Evolutionary conservation across 1,140 invertebrate species (phyloP).

Genomic region (Formica exsecta): DNA sequence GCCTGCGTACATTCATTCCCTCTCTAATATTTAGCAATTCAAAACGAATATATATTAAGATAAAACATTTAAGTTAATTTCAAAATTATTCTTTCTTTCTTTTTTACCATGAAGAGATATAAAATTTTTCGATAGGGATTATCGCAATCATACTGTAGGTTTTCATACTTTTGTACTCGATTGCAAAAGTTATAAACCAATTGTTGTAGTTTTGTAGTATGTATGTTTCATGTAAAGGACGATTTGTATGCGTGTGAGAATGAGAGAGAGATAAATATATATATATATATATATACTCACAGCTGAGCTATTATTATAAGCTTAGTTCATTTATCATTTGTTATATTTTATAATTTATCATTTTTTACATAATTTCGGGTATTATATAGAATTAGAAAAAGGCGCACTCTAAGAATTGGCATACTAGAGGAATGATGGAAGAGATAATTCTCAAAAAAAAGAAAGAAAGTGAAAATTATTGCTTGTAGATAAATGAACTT

Average conservation of each 20-base stretch:
- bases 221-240: slow-evolving; percentile 37
- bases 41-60: slow-evolving; percentile 48
- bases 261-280: slow-evolving; percentile 33
- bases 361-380: slow-evolving; percentile 47
- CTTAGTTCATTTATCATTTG: neutral
- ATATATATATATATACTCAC: slow-evolving; percentile 45
- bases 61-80: slow-evolving; percentile 53
- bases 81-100: slow-evolving; percentile 48
- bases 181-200: slow-evolving; percentile 46
- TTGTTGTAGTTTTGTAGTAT: slow-evolving; percentile 46
- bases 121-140: slow-evolving; percentile 54
- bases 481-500: slow-evolving; percentile 30
- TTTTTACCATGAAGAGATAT: slow-evolving; percentile 58
- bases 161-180: slow-evolving; percentile 44
- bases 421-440: slow-evolving; percentile 16
- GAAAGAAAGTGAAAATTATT: slow-evolving; percentile 23
- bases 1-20: slow-evolving; percentile 79
- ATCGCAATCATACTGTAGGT: slow-evolving; percentile 37
- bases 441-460: slow-evolving; percentile 38
- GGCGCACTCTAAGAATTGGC: slow-evolving; percentile 5
- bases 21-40: slow-evolving; percentile 71
- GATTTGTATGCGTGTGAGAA: slow-evolving; percentile 31
- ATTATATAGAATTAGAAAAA: slow-evolving; percentile 42
- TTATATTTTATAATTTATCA: slow-evolving; percentile 43
- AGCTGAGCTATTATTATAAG: slow-evolving; percentile 12